phyloP scores from a whole-genome alignment of 2,888 invertebrate species.

The Conomelus anceps region DNA sequence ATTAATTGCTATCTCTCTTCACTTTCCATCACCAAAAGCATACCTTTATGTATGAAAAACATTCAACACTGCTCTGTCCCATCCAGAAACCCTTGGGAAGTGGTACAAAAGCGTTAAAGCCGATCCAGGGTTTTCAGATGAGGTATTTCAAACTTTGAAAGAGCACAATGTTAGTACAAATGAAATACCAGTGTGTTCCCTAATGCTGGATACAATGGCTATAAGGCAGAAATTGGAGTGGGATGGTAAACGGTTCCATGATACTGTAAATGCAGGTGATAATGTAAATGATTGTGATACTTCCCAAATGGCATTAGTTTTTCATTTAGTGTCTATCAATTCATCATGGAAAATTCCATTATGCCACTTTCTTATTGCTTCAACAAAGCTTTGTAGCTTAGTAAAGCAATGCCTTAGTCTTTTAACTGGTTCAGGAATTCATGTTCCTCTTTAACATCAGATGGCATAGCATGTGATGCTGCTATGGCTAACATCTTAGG shows the following conservation, averaged over 20 bases:
- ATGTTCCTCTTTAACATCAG: slow-evolving; percentile 22
- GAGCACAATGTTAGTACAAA: background rate
- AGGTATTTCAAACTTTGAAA: slow-evolving; percentile 18
- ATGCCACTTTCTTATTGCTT: slow-evolving; percentile 15
- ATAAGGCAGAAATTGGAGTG: slow-evolving; percentile 12
- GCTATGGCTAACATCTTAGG: slow-evolving; percentile 22
- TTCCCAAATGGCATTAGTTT: slow-evolving; percentile 13
- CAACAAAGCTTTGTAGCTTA: slow-evolving; percentile 15
- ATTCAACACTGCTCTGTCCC: slow-evolving; percentile 17
- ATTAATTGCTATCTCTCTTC: slow-evolving; percentile 12
- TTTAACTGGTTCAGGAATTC: slow-evolving; percentile 16
- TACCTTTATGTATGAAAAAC: slow-evolving; percentile 11
- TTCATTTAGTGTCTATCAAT: slow-evolving; percentile 17
- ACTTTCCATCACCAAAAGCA: slow-evolving; percentile 14
- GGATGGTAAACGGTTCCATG: background rate
- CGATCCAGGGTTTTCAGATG: slow-evolving; percentile 36
- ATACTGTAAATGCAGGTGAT: slow-evolving; percentile 14
- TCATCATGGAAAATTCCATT: slow-evolving; percentile 19
- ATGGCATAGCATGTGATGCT: slow-evolving; percentile 20
- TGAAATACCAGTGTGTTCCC: slow-evolving; percentile 11
- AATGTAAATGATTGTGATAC: slow-evolving; percentile 8
- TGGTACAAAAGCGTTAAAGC: slow-evolving; percentile 31
- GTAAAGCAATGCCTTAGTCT: slow-evolving; percentile 20
- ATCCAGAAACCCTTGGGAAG: slow-evolving; percentile 10
- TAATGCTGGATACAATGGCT: slow-evolving; percentile 23